A percentile compares a stretch with the other conserved stretches of the same genome.
Evolutionary conservation across 2,113 vertebrate species (phyloP).

Genomic region (Noturus placidus): DNA sequence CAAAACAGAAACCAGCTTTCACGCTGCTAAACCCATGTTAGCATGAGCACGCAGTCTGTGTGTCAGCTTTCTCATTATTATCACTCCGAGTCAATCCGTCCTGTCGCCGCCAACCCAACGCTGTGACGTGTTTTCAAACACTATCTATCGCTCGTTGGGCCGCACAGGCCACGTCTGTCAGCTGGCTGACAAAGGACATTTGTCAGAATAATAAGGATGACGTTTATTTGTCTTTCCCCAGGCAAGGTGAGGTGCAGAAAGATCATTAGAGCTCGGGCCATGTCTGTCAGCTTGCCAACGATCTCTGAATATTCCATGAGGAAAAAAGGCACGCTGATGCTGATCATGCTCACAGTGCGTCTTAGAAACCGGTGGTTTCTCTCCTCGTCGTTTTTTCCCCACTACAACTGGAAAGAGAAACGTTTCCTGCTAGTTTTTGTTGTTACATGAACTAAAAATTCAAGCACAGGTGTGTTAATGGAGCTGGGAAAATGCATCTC

Average conservation of each 20-base stretch:
- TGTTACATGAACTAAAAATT: background rate
- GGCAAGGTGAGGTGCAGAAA: slow-evolving; percentile 51
- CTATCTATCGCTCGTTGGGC: slow-evolving; percentile 40
- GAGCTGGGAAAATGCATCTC: background rate
- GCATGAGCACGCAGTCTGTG: background rate
- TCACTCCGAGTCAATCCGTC: slow-evolving; percentile 38
- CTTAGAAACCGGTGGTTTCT: background rate
- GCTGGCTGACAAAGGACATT: slow-evolving; percentile 53
- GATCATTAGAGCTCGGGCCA: slow-evolving; percentile 44
- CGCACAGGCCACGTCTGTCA: slow-evolving; percentile 39
- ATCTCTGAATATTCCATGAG: slow-evolving; percentile 39
- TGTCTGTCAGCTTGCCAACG: slow-evolving; percentile 34
- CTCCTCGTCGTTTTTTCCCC: background rate
- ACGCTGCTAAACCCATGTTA: background rate
- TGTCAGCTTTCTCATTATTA: background rate
- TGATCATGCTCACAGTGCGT: background rate
- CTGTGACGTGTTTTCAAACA: slow-evolving; percentile 55
- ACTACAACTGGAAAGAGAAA: slow-evolving; percentile 18
- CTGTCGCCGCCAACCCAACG: slow-evolving; percentile 35
- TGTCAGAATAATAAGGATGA: slow-evolving; percentile 53
- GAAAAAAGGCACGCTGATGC: slow-evolving; percentile 4
- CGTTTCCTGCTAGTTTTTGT: background rate
- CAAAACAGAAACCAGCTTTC: background rate
- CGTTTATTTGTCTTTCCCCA: slow-evolving; percentile 51
- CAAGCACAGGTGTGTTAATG: background rate